phyloP scores from a whole-genome alignment of 2,797 vertebrate species.

The Cuculus canorus region DNA sequence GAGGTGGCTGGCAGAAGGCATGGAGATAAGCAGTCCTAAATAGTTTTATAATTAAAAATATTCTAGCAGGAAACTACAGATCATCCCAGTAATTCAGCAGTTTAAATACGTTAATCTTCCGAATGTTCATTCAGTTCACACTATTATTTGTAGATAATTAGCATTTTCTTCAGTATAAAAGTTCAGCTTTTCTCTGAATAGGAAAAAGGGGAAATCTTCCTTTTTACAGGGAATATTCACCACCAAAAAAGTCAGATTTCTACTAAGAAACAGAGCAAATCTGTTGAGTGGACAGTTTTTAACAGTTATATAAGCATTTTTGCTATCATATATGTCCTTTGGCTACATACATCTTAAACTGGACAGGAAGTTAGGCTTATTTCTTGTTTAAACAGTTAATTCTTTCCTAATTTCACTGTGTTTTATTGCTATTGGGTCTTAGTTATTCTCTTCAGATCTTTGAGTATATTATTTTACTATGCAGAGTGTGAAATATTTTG shows the following conservation, averaged over 20 bases:
- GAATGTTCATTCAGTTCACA: not conserved
- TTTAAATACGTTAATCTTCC: not conserved
- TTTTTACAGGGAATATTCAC: not conserved
- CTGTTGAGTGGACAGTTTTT: not conserved
- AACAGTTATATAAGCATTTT: not conserved
- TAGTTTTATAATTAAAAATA: not conserved
- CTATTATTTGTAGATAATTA: not conserved
- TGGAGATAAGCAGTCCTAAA: not conserved
- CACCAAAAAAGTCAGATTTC: not conserved
- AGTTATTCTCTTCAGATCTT: constrained; percentile 9
- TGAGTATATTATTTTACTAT: constrained; percentile 4
- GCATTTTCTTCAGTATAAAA: not conserved
- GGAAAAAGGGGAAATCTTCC: not conserved
- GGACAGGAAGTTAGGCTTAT: not conserved
- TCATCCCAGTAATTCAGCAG: not conserved
- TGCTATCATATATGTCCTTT: not conserved
- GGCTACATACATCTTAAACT: not conserved
- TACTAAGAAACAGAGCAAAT: not conserved
- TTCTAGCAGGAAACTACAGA: not conserved
- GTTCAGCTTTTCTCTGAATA: not conserved
- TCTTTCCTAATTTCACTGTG: constrained; percentile 3
- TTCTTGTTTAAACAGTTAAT: constrained; percentile 8
- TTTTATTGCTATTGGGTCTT: not conserved
- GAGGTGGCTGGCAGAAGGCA: not conserved
- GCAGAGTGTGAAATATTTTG: constrained; percentile 54